Evolutionary conservation across 2,113 vertebrate genomes (phyloP).

Genomic region (Atherinomorus stipes): DNA sequence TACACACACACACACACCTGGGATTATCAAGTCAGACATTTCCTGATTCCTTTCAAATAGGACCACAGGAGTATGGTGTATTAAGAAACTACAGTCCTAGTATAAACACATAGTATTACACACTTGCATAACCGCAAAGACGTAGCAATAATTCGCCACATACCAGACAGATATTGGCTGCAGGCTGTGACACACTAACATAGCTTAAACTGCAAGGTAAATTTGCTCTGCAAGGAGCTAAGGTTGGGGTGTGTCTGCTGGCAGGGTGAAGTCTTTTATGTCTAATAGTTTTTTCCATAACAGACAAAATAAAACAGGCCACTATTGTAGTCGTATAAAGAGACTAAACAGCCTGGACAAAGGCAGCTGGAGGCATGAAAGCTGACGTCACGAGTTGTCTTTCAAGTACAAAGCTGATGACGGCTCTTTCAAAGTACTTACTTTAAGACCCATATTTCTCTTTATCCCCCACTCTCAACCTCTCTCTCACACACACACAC

Average conservation of each 20-base stretch:
- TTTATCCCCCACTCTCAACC: neutral
- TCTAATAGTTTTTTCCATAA: conserved; percentile 61
- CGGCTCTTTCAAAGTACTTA: conserved; percentile 26
- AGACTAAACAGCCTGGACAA: conserved; percentile 59
- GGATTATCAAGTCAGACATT: conserved; percentile 47
- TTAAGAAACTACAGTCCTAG: conserved; percentile 33
- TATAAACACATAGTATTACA: conserved; percentile 10
- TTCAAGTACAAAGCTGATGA: conserved; percentile 47
- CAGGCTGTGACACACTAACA: conserved; percentile 61
- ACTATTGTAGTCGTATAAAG: conserved; percentile 61
- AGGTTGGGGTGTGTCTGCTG: conserved; percentile 56
- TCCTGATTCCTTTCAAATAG: conserved; percentile 61
- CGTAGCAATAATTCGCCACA: conserved; percentile 44
- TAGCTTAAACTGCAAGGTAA: conserved; percentile 68
- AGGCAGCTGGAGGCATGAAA: conserved; percentile 37
- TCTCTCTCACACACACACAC: conserved; percentile 8
- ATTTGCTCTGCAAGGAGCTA: conserved; percentile 21
- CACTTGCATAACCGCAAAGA: conserved; percentile 12
- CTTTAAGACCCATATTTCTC: conserved; percentile 33
- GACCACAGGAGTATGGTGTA: conserved; percentile 22
- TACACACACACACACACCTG: conserved; percentile 41
- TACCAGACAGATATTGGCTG: conserved; percentile 62
- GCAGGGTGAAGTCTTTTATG: conserved; percentile 64
- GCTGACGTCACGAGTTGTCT: conserved; percentile 49
- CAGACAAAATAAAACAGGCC: conserved; percentile 72